Base-by-base conservation (phyloP, 1,140 invertebrate genomes). In the Cepaea nemoralis region DNA sequence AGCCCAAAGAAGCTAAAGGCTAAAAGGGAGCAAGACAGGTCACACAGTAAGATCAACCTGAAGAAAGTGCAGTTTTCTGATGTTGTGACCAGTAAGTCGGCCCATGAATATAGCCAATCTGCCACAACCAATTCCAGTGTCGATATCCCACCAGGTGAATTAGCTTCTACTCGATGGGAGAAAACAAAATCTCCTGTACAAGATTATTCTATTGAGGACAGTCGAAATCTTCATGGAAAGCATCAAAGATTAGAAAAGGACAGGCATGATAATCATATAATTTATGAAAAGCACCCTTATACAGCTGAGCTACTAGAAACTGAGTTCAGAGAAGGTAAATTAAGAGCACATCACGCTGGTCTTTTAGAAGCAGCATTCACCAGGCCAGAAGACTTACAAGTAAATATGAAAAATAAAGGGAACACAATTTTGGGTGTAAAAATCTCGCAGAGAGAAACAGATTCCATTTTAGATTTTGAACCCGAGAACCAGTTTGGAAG, bases 11-110 rank as follows among this genome's bases (percentile, higher is more conserved):
- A 69, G 37, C 3, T 69, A 24, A 69, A 69, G 24, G 2, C 8
- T 33, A 69, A 39, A 35, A 69, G 35, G 67, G 14, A 16, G 14
- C 55, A 59, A 22, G 55, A 59, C 5, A 59, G n/a, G 22, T 48
- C 45, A 12, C 12, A 10, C 19, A 33, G n/a, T 35, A 70, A 35
- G 39, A 16, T 70, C 69, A 42, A 42, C 40, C 3, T 6, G 37
- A 73, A 73, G 70, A 42, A 45, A 14, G 70, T 73, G 3, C 70
- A 73, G n/a, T 73, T 73, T 73, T 73, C 70, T 42, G 70, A 73
- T 73, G 37, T 39, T 8, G n/a, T 73, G 16, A 45, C 37, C 16
- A 73, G 39, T 24, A 12, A 59, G 22, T 59, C 55, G 5, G 55
- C 55, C 8, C n/a, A 12, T n/a, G 55, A 59, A 24, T 59, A 59